phyloP scores from a whole-genome alignment of 2,797 vertebrate genomes.

The Cryptoprocta ferox region DNA sequence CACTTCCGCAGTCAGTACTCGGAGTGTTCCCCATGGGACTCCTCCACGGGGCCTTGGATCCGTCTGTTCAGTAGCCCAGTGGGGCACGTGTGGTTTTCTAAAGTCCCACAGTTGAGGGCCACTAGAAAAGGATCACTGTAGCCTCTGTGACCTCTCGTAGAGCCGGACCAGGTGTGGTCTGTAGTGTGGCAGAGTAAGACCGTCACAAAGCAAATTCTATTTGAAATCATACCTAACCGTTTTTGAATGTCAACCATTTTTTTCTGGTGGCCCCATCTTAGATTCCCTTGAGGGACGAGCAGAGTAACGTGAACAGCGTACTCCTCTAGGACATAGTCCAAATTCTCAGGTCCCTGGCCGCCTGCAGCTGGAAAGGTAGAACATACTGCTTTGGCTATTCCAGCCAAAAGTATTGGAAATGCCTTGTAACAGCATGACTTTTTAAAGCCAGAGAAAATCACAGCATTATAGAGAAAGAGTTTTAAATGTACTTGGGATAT shows the following conservation, averaged over 20 bases:
- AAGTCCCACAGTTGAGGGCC: not conserved
- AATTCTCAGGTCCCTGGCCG: not conserved
- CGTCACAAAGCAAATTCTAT: not conserved
- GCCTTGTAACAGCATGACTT: not conserved
- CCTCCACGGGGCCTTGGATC: not conserved
- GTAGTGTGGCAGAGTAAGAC: not conserved
- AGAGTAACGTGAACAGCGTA: not conserved
- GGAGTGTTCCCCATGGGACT: no score
- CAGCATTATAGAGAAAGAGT: not conserved
- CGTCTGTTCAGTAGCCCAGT: not conserved
- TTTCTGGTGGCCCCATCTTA: not conserved
- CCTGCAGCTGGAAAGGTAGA: not conserved
- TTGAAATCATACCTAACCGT: not conserved
- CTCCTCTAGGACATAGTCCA: not conserved
- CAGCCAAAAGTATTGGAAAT: not conserved
- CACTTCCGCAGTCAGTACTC: not conserved
- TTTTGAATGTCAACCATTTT: not conserved
- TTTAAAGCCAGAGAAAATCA: constrained; percentile 10
- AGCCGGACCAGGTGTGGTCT: not conserved
- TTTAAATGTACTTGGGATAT: not conserved
- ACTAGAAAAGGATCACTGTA: not conserved
- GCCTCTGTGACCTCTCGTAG: not conserved
- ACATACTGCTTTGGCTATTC: not conserved
- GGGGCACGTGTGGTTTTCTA: not conserved
- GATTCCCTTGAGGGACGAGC: not conserved